Evolutionary conservation across 2,797 vertebrate species (phyloP), one percentile per base, ranked within the genome.

Genomic region (Crypturellus tataupa): DNA sequence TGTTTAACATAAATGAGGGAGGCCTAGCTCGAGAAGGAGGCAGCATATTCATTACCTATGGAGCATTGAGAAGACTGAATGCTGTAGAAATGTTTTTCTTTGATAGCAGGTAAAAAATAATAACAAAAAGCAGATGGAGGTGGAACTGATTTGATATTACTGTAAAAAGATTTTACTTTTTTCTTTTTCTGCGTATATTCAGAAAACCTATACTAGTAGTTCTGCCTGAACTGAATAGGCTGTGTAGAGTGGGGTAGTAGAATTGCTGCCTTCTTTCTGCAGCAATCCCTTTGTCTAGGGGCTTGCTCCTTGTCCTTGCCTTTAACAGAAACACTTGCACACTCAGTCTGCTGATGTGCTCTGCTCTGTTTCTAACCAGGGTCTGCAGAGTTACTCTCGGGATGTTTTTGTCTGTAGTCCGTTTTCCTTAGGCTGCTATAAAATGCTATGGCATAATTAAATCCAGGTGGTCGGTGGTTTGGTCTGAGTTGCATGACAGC

Each of bases 401-500:
- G 86, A 65, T 86, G 49, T 77, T 91, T 58, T 77, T 56, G 91
- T 14, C 44, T 20, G 25, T 4, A 40, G 24, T 85, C 90, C 12
- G 14, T 15, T 90, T 87, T 90, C 89, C 33, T 81, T 81, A 60
- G 82, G n/a, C 70, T 89, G 44, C 60, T 82, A 19, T 86, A 85
- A 88, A 92, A 67, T 35, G 24, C 27, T 31, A 59, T 2, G 2
- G 67, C 11, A 25, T 87, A 80, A 90, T 88, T 76, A 84, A 91
- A 76, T 73, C 46, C 93, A 91, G 80, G 69, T 9, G 3, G 7
- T 40, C 23, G 12, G 37, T 72, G 29, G 12, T 64, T 94, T 85
- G 23, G 3, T 91, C 78, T 83, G 84, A 83, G 56, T 91, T 80
- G 77, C 37, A 23, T 47, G 62, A 15, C 59, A 73, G 35, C 13